A percentile compares a stretch with the other conserved stretches of the same genome.
phyloP scores from a whole-genome alignment of 2,888 invertebrate genomes.

The Chelonus formosanus region DNA sequence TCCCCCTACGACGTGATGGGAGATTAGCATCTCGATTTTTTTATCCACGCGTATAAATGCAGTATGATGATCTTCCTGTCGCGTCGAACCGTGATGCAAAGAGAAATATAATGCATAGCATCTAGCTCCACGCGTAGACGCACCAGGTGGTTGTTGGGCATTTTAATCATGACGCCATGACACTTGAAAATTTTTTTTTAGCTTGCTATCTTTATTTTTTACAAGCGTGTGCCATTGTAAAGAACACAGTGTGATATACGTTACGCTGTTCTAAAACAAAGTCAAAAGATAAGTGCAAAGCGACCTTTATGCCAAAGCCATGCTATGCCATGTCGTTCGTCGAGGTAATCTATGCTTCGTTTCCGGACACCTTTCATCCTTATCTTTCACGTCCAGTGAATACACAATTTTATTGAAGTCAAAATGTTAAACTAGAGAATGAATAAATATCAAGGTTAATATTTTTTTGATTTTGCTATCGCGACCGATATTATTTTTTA shows the following conservation, averaged over 20 bases:
- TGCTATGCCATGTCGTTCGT: slow-evolving; percentile 22
- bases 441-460: slow-evolving; percentile 1
- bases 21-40: slow-evolving; percentile 62
- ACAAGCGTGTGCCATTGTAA: slow-evolving; percentile 3
- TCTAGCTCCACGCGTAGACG: background rate
- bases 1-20: slow-evolving; percentile 49
- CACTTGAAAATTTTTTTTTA: slow-evolving; percentile 6
- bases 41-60: slow-evolving; percentile 32
- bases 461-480: background rate
- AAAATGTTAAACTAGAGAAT: slow-evolving; percentile 15
- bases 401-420: slow-evolving; percentile 46
- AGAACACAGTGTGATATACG: slow-evolving; percentile 13
- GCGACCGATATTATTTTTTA: background rate
- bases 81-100: slow-evolving; percentile 22
- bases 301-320: slow-evolving; percentile 28
- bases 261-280: slow-evolving; percentile 17
- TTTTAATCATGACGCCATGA: slow-evolving; percentile 21
- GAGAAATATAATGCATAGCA: slow-evolving; percentile 11
- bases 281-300: slow-evolving; percentile 21
- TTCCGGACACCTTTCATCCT: slow-evolving; percentile 47
- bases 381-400: slow-evolving; percentile 46
- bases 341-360: slow-evolving; percentile 41
- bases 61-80: slow-evolving; percentile 25
- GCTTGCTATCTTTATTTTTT: slow-evolving; percentile 11
- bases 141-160: slow-evolving; percentile 29